Conservation (phyloP, 2,888 invertebrate species). For the Phaedon cochleariae region DNA sequence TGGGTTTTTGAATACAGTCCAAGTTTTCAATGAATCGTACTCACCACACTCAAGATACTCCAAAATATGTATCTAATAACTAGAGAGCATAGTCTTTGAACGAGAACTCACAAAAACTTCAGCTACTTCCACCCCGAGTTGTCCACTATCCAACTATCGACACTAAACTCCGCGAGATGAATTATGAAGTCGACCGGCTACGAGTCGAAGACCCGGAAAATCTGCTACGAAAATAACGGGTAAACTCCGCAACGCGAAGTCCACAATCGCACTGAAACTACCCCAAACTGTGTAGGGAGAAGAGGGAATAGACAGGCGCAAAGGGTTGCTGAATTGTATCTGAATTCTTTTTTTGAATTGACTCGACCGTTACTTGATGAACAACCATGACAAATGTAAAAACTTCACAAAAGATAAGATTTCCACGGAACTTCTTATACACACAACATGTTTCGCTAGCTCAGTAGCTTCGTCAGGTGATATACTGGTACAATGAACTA, state of each 20-base stretch:
- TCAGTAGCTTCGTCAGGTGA: no score
- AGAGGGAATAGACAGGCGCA: not conserved
- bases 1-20: no score
- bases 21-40: no score
- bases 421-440: no score
- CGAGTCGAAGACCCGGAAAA: not conserved
- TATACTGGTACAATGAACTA: no score
- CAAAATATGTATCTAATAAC: not conserved
- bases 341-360: no score
- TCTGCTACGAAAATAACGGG: not conserved
- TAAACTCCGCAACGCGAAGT: not conserved
- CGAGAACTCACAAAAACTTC: no score
- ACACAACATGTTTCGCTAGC: no score
- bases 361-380: no score
- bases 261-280: not conserved
- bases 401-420: no score
- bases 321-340: not conserved
- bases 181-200: not conserved
- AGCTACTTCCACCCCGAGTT: not conserved
- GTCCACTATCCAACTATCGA: not conserved
- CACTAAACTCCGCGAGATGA: not conserved
- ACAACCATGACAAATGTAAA: no score
- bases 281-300: not conserved
- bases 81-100: no score
- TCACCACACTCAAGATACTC: not conserved